Evolutionary conservation across 2,113 vertebrate species (phyloP), one percentile per base, ranked within the genome.

Genomic region (Muntiacus muntjak): DNA sequence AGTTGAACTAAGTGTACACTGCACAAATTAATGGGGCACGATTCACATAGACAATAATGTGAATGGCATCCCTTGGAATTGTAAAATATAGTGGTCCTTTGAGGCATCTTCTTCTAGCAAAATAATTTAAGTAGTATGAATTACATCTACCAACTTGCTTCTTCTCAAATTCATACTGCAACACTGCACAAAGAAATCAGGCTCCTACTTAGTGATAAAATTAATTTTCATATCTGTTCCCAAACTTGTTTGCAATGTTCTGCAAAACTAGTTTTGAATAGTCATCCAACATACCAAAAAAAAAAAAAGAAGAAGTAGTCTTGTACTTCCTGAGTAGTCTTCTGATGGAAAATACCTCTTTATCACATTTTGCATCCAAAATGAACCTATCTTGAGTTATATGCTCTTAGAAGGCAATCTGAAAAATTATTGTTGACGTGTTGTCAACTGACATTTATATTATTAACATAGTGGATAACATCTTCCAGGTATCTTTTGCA

Each of bases 291-390:
- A 4, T 83, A 33, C 25, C 17, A 86, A 82, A n/a, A 47, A 74
- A 91, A 21, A 86, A 82, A n/a, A 47, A 74, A 91, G 16, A 26
- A 62, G 15, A 54, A 93, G 7, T 19, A 86, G 1, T 17, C 4
- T 88, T 92, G 19, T 13, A 52, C 2, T 84, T 94, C n/a, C 52
- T 43, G 40, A 54, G 33, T 52, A 64, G 14, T 36, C 76, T 88
- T 88, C 62, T 91, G 30, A 74, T 87, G 25, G 26, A 95, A 55
- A 82, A 89, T 78, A 91, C 45, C 7, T 57, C 33, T 60, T 21
- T 36, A 58, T 88, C 21, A 92, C 33, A 94, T 89, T 95, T 95
- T 89, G 23, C 7, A 84, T 83, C 26, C 45, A 95, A 76, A 97
- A 97, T 81, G n/a, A 81, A 47, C 36, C 21, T 57, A 17, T 82